These are phyloP conservation scores for Anguilla obscura DNA, from an alignment of 2,797 vertebrate species.

Conservation along the genomic window DNA sequence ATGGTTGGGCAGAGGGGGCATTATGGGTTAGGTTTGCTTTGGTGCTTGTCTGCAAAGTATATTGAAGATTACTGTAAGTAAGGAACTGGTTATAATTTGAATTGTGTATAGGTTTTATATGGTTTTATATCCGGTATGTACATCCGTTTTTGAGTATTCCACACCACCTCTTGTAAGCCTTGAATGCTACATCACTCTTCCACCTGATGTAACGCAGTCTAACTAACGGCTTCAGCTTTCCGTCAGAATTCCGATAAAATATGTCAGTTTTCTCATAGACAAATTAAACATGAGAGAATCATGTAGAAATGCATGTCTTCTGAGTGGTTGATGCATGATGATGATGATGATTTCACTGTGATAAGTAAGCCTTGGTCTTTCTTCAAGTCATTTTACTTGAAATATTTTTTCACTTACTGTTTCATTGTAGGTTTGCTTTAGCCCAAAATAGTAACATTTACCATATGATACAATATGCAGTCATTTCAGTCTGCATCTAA, in stretches of 20 bases:
- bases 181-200: not conserved
- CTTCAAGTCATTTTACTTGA: not conserved
- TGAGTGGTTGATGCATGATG: too few relatives aligned
- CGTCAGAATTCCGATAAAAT: not conserved
- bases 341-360: not conserved
- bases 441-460: not conserved
- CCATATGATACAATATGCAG: not conserved
- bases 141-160: not conserved
- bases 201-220: not conserved
- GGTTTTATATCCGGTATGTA: not conserved
- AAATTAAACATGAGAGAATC: not conserved
- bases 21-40: not conserved
- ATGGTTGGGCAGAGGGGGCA: not conserved
- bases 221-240: not conserved
- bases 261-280: not conserved
- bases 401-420: not conserved
- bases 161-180: not conserved
- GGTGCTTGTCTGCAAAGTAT: not conserved
- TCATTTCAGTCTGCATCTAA: not conserved
- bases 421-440: not conserved
- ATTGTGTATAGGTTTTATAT: not conserved
- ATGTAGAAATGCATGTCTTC: not conserved
- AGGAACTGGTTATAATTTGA: not conserved
- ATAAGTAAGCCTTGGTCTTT: not conserved
- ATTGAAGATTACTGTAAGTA: constrained; percentile 1